Evolutionary conservation across 2,113 vertebrate species (phyloP).

Genomic region (Motacilla alba): DNA sequence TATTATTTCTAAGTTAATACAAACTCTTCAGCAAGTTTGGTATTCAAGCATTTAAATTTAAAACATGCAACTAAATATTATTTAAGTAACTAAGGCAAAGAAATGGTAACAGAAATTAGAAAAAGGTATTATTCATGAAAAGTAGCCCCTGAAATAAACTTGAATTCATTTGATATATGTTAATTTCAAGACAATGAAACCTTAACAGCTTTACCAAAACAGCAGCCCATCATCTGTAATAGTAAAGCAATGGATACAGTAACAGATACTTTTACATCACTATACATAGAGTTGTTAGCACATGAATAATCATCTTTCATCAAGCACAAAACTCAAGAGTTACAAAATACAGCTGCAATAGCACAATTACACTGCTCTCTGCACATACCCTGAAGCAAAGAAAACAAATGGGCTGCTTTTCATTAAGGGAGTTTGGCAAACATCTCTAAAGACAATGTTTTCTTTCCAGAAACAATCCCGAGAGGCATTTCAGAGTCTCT

Average conservation of each 20-base stretch:
- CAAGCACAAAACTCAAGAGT: slow-evolving; percentile 63
- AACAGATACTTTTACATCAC: slow-evolving; percentile 6
- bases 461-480: slow-evolving; percentile 55
- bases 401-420: slow-evolving; percentile 71
- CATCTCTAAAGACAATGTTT: slow-evolving; percentile 67
- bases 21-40: neutral
- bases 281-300: slow-evolving; percentile 43
- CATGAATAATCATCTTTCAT: slow-evolving; percentile 72
- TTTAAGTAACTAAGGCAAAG: neutral
- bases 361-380: slow-evolving; percentile 64
- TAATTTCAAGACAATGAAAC: neutral
- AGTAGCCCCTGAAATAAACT: neutral
- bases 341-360: slow-evolving; percentile 72
- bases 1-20: neutral
- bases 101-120: neutral
- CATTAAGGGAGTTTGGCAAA: slow-evolving; percentile 64
- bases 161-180: neutral
- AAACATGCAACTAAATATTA: neutral
- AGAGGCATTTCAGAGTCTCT: slow-evolving; percentile 42
- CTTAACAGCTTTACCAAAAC: neutral
- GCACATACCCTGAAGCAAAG: slow-evolving; percentile 67
- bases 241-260: neutral
- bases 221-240: neutral
- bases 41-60: neutral
- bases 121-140: neutral